Conservation (phyloP, 2,888 invertebrate genomes). For the Oligia latruncula region DNA sequence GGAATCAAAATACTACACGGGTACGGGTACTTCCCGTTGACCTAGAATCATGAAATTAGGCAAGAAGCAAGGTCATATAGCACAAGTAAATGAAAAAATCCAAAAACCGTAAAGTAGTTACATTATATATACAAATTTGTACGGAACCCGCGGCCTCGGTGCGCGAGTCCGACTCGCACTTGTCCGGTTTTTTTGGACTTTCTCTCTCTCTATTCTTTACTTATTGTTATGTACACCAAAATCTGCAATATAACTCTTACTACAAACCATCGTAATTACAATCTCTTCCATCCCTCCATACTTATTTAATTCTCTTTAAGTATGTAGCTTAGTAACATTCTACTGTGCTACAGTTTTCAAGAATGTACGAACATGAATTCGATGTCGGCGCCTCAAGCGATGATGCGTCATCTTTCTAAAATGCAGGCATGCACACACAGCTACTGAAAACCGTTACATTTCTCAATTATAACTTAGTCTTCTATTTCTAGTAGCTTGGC, state of each 20-base stretch:
- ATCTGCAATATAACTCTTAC: background rate
- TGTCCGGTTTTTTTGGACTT: no score
- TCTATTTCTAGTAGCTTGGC: conserved; percentile 5
- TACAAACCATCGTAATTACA: background rate
- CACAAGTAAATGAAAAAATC: no score
- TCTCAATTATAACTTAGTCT: background rate
- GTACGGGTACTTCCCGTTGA: no score
- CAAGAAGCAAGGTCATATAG: no score
- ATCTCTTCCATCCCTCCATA: background rate
- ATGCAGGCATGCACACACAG: background rate
- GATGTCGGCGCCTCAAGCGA: conserved; percentile 5
- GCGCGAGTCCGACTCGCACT: no score
- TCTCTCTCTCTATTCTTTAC: background rate
- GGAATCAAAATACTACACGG: no score
- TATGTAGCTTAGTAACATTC: background rate
- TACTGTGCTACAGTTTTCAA: conserved; percentile 11
- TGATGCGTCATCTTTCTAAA: conserved; percentile 51
- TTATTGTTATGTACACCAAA: background rate
- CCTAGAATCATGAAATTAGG: no score
- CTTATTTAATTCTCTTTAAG: background rate
- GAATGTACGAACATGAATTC: conserved; percentile 24
- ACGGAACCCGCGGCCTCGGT: no score
- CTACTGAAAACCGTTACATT: conserved; percentile 1
- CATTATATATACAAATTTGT: no score
- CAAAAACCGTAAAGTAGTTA: no score